Evolutionary conservation across 35 echinoderm and acorn worm species (phyloP), one percentile per base, ranked within the genome.

Genomic region (Eucidaris tribuloides): DNA sequence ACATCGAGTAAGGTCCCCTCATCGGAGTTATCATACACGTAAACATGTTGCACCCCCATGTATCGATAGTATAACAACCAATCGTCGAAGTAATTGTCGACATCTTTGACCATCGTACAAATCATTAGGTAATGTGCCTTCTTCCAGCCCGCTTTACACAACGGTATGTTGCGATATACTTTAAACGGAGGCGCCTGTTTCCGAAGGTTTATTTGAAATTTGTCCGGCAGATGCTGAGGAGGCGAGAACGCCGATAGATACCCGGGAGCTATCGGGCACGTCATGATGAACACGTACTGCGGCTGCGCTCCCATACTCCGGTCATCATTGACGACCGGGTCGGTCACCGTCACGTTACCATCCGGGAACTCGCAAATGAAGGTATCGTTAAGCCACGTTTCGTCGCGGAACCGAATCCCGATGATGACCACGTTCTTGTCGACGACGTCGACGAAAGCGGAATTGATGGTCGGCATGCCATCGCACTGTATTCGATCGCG

Each of bases 51-150:
- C 5, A 97, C 80, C 22, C 89, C 94, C 60, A 88, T 82, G n/a
- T 91, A 84, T 5, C 81, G 79, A 46, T 97, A 84, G 28, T 92
- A 97, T 20, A 88, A 43, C 50, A 97, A 82, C 94, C 94, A 97
- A 25, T 72, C 70, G 0, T 70, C 84, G 25, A 97, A 84, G 25
- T 88, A 84, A 6, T 81, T 58, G 41, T 97, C 89, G 84, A 97
- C 91, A 31, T 79, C 76, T 62, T 97, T 97, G 2, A 87, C 89
- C 94, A 97, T 97, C 0, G 94, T 97, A 68, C 94, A 97, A 5
- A 92, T 61, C 17, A 86, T 70, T 4, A 97, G 42, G 48, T 77
- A 92, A 15, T 88, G 27, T 71, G 44, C 37, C 88, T 88, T 64
- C 54, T 85, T 72, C 46, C 61, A 13, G 13, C 49, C 33, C 14